A percentile compares a stretch with the other conserved stretches of the same genome.
Evolutionary conservation across 2,113 vertebrate genomes (phyloP).

Genomic region (pig (Sus scrofa)): DNA sequence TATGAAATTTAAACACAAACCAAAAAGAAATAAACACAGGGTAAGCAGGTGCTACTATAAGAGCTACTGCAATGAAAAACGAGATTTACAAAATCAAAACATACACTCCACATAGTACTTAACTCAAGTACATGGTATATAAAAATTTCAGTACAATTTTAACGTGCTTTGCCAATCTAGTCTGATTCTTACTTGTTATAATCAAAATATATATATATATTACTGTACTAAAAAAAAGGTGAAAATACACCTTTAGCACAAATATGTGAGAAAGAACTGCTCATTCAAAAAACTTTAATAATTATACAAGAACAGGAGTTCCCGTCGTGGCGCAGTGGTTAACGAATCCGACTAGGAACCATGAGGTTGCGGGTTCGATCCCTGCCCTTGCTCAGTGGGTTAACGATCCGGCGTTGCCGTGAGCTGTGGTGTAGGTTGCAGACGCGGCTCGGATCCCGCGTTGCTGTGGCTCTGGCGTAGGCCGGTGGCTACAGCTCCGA

Average conservation of each 20-base stretch:
- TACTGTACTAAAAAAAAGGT: conserved; percentile 21
- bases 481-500: too few species aligned
- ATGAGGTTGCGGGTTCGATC: too few species aligned
- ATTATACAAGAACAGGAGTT: conserved; percentile 24
- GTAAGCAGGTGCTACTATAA: background rate
- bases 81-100: conserved; percentile 40
- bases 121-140: background rate
- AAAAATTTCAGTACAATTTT: conserved; percentile 11
- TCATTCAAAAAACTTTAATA: conserved; percentile 36
- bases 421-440: too few species aligned
- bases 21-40: background rate
- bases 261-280: background rate
- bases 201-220: background rate
- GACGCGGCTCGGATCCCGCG: too few species aligned
- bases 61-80: conserved; percentile 51
- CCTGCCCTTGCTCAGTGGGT: too few species aligned
- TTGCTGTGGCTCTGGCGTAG: too few species aligned
- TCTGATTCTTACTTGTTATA: conserved; percentile 5
- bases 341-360: too few species aligned
- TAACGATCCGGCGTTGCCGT: too few species aligned
- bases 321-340: too few species aligned
- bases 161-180: background rate
- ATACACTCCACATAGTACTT: background rate
- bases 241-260: conserved; percentile 14
- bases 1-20: conserved; percentile 53